phyloP scores from a whole-genome alignment of 2,797 vertebrate genomes.

The Limosa lapponica region DNA sequence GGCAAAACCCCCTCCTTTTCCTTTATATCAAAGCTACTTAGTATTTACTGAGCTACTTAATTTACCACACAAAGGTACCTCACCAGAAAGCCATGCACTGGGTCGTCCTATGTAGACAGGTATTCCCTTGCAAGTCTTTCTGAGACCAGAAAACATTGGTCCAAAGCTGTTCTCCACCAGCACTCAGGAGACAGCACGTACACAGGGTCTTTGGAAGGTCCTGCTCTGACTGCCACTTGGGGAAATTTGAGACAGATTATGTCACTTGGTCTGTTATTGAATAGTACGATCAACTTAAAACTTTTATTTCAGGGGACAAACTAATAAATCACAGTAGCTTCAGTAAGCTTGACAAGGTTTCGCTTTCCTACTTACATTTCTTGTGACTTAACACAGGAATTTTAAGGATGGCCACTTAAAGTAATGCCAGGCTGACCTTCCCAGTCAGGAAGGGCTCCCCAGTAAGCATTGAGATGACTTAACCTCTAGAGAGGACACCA shows the following conservation, averaged over 20 bases:
- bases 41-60: not conserved
- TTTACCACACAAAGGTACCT: not conserved
- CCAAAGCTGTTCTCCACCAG: not conserved
- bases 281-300: not conserved
- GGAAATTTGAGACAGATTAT: not conserved
- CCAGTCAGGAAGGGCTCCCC: not conserved
- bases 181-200: not conserved
- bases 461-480: not conserved
- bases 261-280: slow-evolving; percentile 8
- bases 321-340: slow-evolving; percentile 21
- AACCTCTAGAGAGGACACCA: not conserved
- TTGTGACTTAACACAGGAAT: not conserved
- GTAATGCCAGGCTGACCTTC: not conserved
- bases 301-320: slow-evolving; percentile 2
- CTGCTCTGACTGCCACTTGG: slow-evolving; percentile 5
- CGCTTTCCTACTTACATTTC: not conserved
- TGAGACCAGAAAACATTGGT: not conserved
- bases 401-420: not conserved
- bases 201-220: not conserved
- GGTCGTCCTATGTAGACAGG: not conserved
- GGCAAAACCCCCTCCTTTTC: rapidly evolving
- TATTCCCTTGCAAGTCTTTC: not conserved
- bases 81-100: not conserved
- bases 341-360: slow-evolving; percentile 2
- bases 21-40: not conserved